These are phyloP conservation scores for Coelopa frigida DNA, from an alignment of 1,140 invertebrate genomes.

Conservation along the genomic window DNA sequence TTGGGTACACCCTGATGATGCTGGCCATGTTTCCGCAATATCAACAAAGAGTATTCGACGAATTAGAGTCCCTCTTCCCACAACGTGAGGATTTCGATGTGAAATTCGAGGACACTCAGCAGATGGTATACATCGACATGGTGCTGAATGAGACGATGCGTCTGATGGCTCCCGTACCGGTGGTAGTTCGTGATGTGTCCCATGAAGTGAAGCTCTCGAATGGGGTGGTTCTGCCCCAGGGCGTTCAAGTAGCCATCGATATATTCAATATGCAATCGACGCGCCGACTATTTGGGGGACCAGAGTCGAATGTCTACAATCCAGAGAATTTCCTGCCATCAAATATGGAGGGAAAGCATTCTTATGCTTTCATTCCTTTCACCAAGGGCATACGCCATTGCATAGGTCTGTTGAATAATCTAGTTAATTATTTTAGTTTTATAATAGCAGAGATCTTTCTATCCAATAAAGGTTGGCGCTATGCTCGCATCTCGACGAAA, in stretches of 20 bases:
- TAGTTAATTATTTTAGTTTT: not conserved
- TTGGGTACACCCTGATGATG: conserved; percentile 27
- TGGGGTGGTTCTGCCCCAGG: conserved; percentile 18
- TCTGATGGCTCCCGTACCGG: conserved; percentile 26
- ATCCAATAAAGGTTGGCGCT: conserved; percentile 23
- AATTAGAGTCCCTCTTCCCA: conserved; percentile 53
- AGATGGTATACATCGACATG: conserved; percentile 57
- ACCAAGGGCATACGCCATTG: conserved; percentile 27
- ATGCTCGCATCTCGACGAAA: conserved; percentile 21
- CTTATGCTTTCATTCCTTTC: conserved; percentile 31
- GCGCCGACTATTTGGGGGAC: conserved; percentile 22
- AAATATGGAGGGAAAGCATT: conserved; percentile 18
- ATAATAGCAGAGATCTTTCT: not conserved
- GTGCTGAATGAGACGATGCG: conserved; percentile 57
- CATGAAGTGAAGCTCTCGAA: conserved; percentile 20
- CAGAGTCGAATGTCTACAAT: conserved; percentile 26
- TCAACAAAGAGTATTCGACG: conserved; percentile 53
- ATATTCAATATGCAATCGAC: conserved; percentile 26
- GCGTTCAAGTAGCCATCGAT: conserved; percentile 16
- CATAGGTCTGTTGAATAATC: conserved; percentile 18
- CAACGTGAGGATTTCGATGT: conserved; percentile 35
- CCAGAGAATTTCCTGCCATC: conserved; percentile 30
- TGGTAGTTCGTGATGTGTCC: conserved; percentile 13
- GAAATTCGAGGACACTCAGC: conserved; percentile 48
- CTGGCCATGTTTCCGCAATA: conserved; percentile 36